Conservation (phyloP, 2,113 vertebrate species). For the Cervus canadensis region DNA sequence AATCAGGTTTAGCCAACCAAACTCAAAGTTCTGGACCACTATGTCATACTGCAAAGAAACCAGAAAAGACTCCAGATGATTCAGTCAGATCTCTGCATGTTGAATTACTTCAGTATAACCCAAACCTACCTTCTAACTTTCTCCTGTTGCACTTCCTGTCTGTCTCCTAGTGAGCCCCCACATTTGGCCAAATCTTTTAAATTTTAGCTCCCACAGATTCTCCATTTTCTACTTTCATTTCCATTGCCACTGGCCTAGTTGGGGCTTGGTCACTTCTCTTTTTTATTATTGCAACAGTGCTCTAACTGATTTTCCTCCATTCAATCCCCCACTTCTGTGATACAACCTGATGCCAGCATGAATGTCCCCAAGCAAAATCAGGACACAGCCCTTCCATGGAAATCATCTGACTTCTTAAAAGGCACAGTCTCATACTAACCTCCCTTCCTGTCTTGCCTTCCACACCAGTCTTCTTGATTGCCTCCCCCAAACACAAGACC, state of each 20-base stretch:
- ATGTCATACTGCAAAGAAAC: background rate
- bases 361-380: background rate
- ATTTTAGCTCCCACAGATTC: background rate
- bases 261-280: background rate
- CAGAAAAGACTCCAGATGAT: background rate
- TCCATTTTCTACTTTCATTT: background rate
- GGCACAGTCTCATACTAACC: background rate
- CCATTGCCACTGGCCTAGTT: background rate
- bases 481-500: background rate
- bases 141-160: background rate
- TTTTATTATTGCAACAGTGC: background rate
- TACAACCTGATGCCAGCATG: background rate
- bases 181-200: background rate
- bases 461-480: background rate
- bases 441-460: background rate
- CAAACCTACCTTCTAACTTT: background rate
- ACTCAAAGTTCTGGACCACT: background rate
- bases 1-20: background rate
- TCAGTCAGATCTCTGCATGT: background rate
- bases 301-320: background rate
- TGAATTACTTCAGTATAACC: background rate
- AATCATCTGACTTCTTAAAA: background rate
- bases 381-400: background rate
- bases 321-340: background rate
- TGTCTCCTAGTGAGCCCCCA: background rate